Conservation (phyloP, 2,113 vertebrate species). For the Microtus montanus region DNA sequence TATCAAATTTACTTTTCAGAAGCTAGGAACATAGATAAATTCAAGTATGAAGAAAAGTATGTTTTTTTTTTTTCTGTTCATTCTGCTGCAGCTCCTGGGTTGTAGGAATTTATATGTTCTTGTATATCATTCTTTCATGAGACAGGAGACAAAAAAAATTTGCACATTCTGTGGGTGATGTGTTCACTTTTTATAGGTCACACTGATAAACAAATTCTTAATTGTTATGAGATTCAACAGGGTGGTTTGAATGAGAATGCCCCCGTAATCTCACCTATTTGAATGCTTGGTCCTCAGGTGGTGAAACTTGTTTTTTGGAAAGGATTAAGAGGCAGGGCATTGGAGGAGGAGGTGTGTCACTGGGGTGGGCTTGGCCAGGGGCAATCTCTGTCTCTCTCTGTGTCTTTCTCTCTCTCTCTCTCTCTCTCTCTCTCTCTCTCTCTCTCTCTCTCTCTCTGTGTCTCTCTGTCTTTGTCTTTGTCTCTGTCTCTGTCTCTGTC, state of each 20-base stretch:
- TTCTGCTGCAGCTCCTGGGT: not conserved
- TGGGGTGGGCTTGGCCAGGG: not conserved
- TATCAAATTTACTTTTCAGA: slow-evolving; percentile 22
- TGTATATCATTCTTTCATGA: not conserved
- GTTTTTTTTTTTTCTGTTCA: not conserved
- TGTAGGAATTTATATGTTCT: not conserved
- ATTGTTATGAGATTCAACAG: not conserved
- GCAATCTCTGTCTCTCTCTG: no score
- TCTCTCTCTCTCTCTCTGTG: not conserved
- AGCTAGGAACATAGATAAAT: slow-evolving; percentile 8
- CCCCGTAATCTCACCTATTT: not conserved
- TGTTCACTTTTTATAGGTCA: not conserved
- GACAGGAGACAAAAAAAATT: not conserved
- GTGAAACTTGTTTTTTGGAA: not conserved
- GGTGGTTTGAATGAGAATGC: not conserved
- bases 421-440: not conserved
- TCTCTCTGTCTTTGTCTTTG: no score
- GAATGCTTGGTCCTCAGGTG: not conserved
- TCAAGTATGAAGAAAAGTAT: not conserved
- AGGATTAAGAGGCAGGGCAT: not conserved
- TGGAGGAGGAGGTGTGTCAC: not conserved
- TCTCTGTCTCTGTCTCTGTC: no score
- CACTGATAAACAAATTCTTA: not conserved
- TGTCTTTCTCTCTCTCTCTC: not conserved
- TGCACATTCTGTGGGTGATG: not conserved